A percentile compares a stretch with the other conserved stretches of the same genome.
Conservation (phyloP, 2,888 invertebrate genomes). For the Trichogramma evanescens region DNA sequence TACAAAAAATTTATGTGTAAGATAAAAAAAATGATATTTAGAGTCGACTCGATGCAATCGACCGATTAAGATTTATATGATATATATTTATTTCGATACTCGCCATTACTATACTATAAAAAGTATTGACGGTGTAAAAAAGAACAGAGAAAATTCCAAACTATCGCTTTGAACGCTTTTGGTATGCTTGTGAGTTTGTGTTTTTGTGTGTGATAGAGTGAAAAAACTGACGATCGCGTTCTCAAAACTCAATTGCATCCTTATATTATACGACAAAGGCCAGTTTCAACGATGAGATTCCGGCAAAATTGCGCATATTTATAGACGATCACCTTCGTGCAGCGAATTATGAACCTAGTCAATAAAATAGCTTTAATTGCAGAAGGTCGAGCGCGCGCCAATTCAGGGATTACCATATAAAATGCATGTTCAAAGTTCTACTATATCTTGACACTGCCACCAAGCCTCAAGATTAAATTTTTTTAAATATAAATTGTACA, state of each 20-base stretch:
- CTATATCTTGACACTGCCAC: neutral
- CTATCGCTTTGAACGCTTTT: constrained; percentile 15
- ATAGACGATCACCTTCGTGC: neutral
- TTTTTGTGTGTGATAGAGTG: neutral
- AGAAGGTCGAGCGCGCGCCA: neutral
- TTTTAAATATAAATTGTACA: no score
- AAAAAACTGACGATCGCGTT: neutral
- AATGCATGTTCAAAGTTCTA: neutral
- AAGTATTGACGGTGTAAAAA: neutral
- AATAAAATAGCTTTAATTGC: constrained; percentile 45
- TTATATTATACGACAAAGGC: no score
- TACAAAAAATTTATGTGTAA: no score
- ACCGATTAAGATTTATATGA: constrained; percentile 8
- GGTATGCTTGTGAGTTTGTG: constrained; percentile 2
- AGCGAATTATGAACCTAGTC: constrained; percentile 44
- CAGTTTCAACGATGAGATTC: no score
- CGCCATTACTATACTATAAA: constrained; percentile 19
- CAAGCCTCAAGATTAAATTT: no score
- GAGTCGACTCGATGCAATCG: neutral
- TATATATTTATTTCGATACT: constrained; percentile 17
- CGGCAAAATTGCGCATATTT: no score
- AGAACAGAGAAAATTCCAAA: neutral
- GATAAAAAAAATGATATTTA: no score
- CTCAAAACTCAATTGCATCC: constrained; percentile 2
- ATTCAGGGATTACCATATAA: neutral